Evolutionary conservation across 2,113 vertebrate species (phyloP).

Genomic region (Crotophaga sulcirostris): DNA sequence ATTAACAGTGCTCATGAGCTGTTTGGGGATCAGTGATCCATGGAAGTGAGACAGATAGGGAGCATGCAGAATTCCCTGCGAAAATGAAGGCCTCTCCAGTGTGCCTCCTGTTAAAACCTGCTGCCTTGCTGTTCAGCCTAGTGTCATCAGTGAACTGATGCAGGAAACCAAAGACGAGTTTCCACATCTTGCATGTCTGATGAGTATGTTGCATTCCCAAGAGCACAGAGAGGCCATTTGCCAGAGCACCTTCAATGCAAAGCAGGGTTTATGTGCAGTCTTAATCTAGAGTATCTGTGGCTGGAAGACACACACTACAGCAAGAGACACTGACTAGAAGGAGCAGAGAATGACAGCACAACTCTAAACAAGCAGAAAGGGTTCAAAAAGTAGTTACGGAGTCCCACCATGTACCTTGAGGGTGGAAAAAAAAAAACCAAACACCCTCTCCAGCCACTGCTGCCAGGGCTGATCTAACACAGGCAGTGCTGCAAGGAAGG

Average conservation of each 20-base stretch:
- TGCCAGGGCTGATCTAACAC: background rate
- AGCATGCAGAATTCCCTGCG: background rate
- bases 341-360: background rate
- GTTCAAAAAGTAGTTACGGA: background rate
- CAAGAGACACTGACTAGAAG: background rate
- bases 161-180: background rate
- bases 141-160: accelerated
- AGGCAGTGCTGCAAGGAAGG: background rate
- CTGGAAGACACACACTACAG: background rate
- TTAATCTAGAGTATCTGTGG: background rate
- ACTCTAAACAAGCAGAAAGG: background rate
- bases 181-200: background rate
- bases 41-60: accelerated
- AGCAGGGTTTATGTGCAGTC: background rate
- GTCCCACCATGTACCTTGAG: background rate
- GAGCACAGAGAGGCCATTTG: background rate
- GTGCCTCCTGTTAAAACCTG: background rate
- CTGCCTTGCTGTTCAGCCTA: background rate
- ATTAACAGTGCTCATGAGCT: background rate
- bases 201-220: background rate
- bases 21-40: background rate
- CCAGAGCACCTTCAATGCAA: accelerated
- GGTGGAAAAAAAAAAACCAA: background rate
- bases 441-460: background rate
- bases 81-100: background rate